phyloP scores from a whole-genome alignment of 2,113 vertebrate species.

The Tapirus terrestris region DNA sequence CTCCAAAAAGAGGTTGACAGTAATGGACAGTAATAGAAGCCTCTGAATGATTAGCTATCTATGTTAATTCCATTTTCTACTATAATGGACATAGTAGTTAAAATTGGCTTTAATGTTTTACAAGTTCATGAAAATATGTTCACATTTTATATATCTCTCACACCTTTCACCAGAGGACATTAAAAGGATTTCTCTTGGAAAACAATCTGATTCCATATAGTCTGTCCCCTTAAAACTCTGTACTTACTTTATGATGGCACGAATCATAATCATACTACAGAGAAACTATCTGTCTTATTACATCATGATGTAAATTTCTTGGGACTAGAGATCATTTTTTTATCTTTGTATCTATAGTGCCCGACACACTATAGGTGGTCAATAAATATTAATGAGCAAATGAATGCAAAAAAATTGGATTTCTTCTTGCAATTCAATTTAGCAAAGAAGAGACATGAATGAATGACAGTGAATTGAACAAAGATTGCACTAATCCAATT shows the following conservation, averaged over 20 bases:
- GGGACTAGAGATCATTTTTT: not conserved
- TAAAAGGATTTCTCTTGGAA: slow-evolving; percentile 41
- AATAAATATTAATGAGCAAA: slow-evolving; percentile 16
- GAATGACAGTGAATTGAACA: slow-evolving; percentile 3
- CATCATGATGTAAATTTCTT: not conserved
- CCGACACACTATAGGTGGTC: not conserved
- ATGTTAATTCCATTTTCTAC: slow-evolving; percentile 51
- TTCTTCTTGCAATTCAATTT: slow-evolving; percentile 49
- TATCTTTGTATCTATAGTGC: not conserved
- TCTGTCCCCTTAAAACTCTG: not conserved
- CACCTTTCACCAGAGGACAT: not conserved
- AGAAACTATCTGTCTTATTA: slow-evolving; percentile 23
- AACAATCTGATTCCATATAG: not conserved
- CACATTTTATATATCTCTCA: not conserved
- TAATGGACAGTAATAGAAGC: not conserved
- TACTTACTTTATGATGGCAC: not conserved
- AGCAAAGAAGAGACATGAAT: not conserved
- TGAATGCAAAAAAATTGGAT: not conserved
- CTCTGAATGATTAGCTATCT: not conserved
- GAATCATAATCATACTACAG: not conserved
- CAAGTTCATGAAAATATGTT: slow-evolving; percentile 54
- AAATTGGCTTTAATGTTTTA: slow-evolving; percentile 18
- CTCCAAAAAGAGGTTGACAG: not conserved
- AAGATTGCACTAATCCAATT: not conserved
- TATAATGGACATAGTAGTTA: slow-evolving; percentile 31